phyloP scores from a whole-genome alignment of 2,888 invertebrate genomes.

The Drosophila peninsularis region DNA sequence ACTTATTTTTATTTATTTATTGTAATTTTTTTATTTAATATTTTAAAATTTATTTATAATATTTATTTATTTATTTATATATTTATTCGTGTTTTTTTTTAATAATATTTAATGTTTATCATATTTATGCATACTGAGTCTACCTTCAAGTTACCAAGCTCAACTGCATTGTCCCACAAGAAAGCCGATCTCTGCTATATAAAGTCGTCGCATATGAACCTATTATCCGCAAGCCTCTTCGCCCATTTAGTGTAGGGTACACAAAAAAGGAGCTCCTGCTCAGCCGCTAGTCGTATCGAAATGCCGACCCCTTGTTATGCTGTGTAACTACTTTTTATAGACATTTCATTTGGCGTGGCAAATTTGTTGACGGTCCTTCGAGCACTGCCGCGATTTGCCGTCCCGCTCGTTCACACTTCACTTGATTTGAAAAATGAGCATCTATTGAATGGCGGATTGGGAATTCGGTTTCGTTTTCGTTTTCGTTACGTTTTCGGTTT shows the following conservation, averaged over 20 bases:
- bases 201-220: not conserved
- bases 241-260: slow-evolving; percentile 5
- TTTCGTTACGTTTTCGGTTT: slow-evolving; percentile 18
- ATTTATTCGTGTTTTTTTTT: no score
- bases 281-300: not conserved
- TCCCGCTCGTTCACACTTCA: slow-evolving; percentile 73
- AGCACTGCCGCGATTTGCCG: slow-evolving; percentile 35
- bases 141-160: not conserved
- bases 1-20: no score
- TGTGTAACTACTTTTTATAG: slow-evolving; percentile 60
- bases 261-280: not conserved
- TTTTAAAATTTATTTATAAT: no score
- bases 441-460: slow-evolving; percentile 69
- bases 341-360: slow-evolving; percentile 70
- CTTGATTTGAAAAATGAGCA: slow-evolving; percentile 78
- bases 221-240: not conserved
- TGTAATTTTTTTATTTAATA: no score
- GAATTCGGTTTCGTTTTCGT: slow-evolving; percentile 29
- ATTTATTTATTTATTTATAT: no score
- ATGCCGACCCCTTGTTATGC: slow-evolving; percentile 39
- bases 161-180: not conserved
- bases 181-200: not conserved
- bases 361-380: slow-evolving; percentile 66
- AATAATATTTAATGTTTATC: no score
- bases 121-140: no score